phyloP scores from a whole-genome alignment of 1,140 invertebrate species.

The Rhagoletis pomonella region DNA sequence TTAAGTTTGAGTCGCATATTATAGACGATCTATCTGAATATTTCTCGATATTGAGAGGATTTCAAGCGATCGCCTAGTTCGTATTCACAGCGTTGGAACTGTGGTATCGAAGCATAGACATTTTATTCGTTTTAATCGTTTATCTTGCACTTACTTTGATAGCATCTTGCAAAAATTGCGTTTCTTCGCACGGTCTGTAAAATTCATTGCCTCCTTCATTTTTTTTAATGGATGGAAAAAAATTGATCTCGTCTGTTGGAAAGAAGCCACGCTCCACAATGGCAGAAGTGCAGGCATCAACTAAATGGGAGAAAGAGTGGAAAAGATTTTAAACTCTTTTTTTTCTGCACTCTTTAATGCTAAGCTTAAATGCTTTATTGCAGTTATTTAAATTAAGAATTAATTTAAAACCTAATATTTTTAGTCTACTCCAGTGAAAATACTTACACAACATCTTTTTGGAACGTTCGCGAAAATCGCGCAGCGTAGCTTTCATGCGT shows the following conservation, averaged over 20 bases:
- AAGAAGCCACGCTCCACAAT: constrained; percentile 84
- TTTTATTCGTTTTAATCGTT: too few species aligned
- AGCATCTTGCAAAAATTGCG: constrained; percentile 83
- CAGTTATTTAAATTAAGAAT: not conserved
- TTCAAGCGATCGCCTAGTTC: too few species aligned
- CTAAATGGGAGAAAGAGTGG: constrained; percentile 66
- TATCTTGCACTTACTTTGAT: constrained; percentile 76
- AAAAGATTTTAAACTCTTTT: constrained; percentile 32
- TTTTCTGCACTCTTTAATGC: not conserved
- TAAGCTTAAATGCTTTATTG: not conserved
- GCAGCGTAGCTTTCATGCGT: constrained; percentile 60
- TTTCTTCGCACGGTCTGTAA: constrained; percentile 88
- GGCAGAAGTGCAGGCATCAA: constrained; percentile 82
- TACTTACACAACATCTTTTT: constrained; percentile 64
- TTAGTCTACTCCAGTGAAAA: not conserved
- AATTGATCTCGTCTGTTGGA: constrained; percentile 79
- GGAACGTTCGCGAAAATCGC: constrained; percentile 65
- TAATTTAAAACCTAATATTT: not conserved
- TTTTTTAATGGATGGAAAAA: constrained; percentile 76
- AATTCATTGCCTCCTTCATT: constrained; percentile 82
- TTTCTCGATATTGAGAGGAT: too few species aligned
- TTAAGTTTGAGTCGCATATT: too few species aligned
- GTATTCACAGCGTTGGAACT: too few species aligned
- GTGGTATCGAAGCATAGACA: too few species aligned
- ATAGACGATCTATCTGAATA: too few species aligned